Base-by-base conservation (phyloP, 2,888 invertebrate species). In the Pandemis heparana region DNA sequence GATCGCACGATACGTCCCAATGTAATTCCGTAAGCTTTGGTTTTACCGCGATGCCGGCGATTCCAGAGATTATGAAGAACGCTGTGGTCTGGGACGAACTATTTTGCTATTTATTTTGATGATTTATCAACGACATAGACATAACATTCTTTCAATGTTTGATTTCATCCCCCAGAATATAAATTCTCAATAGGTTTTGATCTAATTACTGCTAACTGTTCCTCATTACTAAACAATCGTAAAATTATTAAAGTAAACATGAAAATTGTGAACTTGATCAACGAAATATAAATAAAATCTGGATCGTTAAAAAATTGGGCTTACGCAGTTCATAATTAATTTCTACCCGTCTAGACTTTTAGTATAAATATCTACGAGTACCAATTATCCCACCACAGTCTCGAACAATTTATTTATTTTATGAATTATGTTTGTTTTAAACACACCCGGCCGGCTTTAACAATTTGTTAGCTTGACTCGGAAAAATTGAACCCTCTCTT, bases 401-500 rank as follows among this genome's bases (percentile, higher is more conserved):
- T 56, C 53, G 16, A 18, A 60, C 41, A 32, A 59, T 68, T 63
- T 53, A 62, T 72, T 69, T 61, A 67, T 48, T 69, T 63, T 41
- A 23, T 23, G 63, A 73, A 73, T 73, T 64, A 68, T 64, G 68
- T 56, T 62, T 61, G 66, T 66, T 62, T 48, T 56, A 64, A 69
- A 66, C 68, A 59, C 67, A 56, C n/a, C 68, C 53, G 56, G 56
- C 14, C 32, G 61, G 38, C 23, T 14, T 56, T 12, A 62, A 43
- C 48, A 64, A 65, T 65, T 65, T 65, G 38, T 67, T 18, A 14
- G 64, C 32, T 23, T 46, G n/a, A n/a, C 38, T 65, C 41, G 53
- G 41, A 74, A 74, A 70, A 74, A 70, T 74, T 74, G 69, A 74
- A 74, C 74, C 74, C 74, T 74, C 69, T 74, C 74, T 70, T 65